Base-by-base conservation (phyloP, 37 sponge, comb jelly and placozoan species). In the Crambe crambe region DNA sequence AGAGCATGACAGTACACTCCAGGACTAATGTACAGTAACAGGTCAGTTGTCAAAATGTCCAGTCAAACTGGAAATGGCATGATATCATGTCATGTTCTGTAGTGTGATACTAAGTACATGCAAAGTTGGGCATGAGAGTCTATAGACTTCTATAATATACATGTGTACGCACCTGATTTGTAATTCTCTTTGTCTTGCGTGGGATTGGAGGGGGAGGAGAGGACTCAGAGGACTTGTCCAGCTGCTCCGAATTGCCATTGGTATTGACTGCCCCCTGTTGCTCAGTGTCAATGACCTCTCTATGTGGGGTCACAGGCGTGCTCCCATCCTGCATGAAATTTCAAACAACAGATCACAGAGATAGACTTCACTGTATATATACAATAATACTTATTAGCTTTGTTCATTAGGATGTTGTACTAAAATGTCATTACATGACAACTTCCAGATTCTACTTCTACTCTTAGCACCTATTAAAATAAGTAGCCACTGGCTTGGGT, bases 221-320 rank as follows among this genome's bases (percentile, higher is more conserved):
- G 1, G 41, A 23, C n/a, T 35, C 37, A 4, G 22, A 1, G 43
- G 43, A 39, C 25, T 39, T 22, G 2, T 32, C 43, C 70, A 68
- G 6, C 20, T 68, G 35, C 66, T 30, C 66, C 25, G 66, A 26
- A 9, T 2, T 30, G 35, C 35, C 31, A 30, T 65, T 65, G 5
- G 1, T 30, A 42, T 41, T 41, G 15, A 4, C 37, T 22, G 23
- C 42, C 34, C 15, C 34, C 30, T 65, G 66, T 3, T 65, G 31
- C 12, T 65, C 35, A 17, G 35, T 30, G 23, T 4, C 32, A 17
- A 18, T 29, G 15, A 30, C 35, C 18, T 72, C 72, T 44, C 72
- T 30, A 56, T 74, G 76, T 22, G 63, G 61, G 63, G 63, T 61
- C 36, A 31, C 56, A 17, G 74, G 74, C 3, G 32, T 73, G 35